Base-by-base conservation (phyloP, 1,140 invertebrate species). In the Pissodes strobi region DNA sequence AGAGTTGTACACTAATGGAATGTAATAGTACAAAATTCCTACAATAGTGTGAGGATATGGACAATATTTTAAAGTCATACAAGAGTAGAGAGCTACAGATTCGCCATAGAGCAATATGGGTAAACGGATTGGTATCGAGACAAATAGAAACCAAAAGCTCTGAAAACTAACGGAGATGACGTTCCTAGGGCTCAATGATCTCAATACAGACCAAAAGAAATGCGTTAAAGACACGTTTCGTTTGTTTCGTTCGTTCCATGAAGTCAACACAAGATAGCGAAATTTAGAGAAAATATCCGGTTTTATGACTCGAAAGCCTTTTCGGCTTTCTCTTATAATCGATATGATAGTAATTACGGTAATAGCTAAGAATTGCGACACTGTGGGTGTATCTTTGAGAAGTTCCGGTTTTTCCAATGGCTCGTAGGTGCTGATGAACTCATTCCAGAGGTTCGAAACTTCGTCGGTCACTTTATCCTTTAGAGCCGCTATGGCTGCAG, bases 361-460 rank as follows among this genome's bases (percentile, higher is more conserved):
- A 27, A 88, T 82, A 15, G 86, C 85, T 0, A 80, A 64, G 18
- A 84, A 86, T 65, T 85, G 83, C 43, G 83, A 85, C 1, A 86
- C 69, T 2, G 82, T 83, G 1, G 85, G 84, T 2, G 81, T 76
- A 8, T 81, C 84, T 71, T 89, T 88, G 0, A 86, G 70, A 1
- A 88, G 79, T 60, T 86, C 81, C 0, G 87, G 86, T 39, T 86
- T 85, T 69, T 91, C 88, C 1, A 87, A 76, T 0, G 90, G 90
- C 76, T 93, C 90, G 67, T 90, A 89, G 67, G 87, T 86, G 39
- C 83, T 87, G 9, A 91, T 84, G 61, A 92, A 89, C 69, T 91
- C 88, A 68, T 91, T 91, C 90, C 90, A 93, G 25, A 82, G 79
- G 56, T 91, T 91, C 13, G 87, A 86, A 17, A 90, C 79, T 39